These are phyloP conservation scores for Campylorhamphus procurvoides DNA, from an alignment of 2,113 vertebrate species.

Conservation along the genomic window DNA sequence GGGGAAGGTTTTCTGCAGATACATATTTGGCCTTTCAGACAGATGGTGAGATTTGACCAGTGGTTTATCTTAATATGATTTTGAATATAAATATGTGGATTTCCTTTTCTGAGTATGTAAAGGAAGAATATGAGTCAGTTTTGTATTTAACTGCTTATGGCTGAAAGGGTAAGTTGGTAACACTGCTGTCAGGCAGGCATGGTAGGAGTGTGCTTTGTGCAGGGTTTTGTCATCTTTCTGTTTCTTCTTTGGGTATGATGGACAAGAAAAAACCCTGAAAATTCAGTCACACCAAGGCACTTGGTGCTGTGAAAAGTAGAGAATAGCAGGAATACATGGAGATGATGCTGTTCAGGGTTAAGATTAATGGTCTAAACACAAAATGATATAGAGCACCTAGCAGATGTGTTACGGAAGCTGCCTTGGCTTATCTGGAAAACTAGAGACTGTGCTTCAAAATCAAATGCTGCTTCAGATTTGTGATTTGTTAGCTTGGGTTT, in stretches of 20 bases:
- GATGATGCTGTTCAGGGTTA: background rate
- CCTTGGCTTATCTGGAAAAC: background rate
- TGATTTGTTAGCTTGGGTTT: background rate
- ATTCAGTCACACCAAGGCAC: background rate
- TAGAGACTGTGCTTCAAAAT: background rate
- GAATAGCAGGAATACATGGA: background rate
- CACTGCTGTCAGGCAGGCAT: background rate
- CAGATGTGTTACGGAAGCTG: background rate
- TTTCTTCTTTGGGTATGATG: background rate
- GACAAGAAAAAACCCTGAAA: background rate
- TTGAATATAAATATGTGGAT: slow-evolving; percentile 53
- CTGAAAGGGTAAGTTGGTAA: slow-evolving; percentile 11
- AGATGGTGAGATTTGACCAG: slow-evolving; percentile 3
- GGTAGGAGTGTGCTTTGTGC: background rate
- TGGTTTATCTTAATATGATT: slow-evolving; percentile 39
- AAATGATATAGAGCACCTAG: background rate
- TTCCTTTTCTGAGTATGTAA: slow-evolving; percentile 42
- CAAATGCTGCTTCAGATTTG: background rate
- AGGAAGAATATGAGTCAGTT: slow-evolving; percentile 59
- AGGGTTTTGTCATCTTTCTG: background rate
- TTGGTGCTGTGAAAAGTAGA: background rate
- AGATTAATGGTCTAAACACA: background rate
- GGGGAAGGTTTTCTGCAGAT: background rate
- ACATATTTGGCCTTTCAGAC: background rate
- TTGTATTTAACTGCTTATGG: slow-evolving; percentile 44